These are phyloP conservation scores for Siphamia tubifer DNA, from an alignment of 2,113 vertebrate genomes.

Conservation along the genomic window DNA sequence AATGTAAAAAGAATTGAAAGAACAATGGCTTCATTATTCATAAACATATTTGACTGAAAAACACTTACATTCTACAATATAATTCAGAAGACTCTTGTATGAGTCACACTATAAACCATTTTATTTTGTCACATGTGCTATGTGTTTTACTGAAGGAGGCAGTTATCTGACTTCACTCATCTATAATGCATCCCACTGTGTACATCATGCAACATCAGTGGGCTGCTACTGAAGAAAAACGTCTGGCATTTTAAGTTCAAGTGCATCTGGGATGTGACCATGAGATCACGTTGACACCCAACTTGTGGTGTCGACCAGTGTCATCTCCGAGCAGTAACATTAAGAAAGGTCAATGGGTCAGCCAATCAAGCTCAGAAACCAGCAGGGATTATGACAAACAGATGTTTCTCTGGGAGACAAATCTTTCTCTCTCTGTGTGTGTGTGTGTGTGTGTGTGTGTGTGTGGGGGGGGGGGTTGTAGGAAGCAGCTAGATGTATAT, in stretches of 20 bases:
- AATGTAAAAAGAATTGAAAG: no score
- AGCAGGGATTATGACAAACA: slow-evolving; percentile 70
- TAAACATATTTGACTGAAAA: no score
- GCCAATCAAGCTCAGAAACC: slow-evolving; percentile 59
- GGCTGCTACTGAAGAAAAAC: neutral
- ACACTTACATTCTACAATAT: no score
- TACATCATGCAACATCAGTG: no score
- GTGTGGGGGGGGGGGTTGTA: neutral
- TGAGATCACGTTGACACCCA: slow-evolving; percentile 41
- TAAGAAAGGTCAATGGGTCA: slow-evolving; percentile 70
- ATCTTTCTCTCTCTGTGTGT: slow-evolving; percentile 20
- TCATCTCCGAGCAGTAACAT: slow-evolving; percentile 30
- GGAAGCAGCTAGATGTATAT: slow-evolving; percentile 1
- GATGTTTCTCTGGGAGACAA: slow-evolving; percentile 66
- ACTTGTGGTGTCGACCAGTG: slow-evolving; percentile 9
- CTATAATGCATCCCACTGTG: no score
- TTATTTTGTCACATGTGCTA: no score
- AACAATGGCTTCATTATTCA: no score
- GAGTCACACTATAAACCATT: no score
- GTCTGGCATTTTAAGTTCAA: neutral
- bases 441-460: neutral
- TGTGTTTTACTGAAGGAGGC: no score
- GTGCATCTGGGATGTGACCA: slow-evolving; percentile 1
- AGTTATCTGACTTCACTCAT: no score
- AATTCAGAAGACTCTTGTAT: no score